These are phyloP conservation scores for Athalia rosae DNA, from an alignment of 2,888 invertebrate species.

Conservation along the genomic window DNA sequence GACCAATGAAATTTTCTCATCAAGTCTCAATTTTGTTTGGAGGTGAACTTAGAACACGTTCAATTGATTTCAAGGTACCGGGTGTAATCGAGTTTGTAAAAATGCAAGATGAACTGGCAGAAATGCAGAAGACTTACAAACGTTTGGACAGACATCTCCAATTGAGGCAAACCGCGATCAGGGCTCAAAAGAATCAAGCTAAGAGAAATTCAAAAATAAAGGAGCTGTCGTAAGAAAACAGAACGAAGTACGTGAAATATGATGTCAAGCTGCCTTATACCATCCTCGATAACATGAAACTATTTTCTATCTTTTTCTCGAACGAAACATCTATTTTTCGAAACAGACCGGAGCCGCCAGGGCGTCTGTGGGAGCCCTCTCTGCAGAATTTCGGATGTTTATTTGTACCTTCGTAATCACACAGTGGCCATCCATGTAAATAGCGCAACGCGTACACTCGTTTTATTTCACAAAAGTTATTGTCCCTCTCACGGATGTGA, in stretches of 20 bases:
- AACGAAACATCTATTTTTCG: too few relatives aligned
- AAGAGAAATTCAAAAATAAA: conserved; percentile 13
- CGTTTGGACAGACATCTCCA: conserved; percentile 63
- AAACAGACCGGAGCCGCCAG: too few relatives aligned
- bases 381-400: neutral
- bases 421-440: neutral
- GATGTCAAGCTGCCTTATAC: neutral
- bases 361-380: neutral
- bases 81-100: conserved; percentile 78
- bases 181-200: conserved; percentile 27
- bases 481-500: neutral
- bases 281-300: too few relatives aligned
- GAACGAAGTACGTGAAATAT: conserved; percentile 9
- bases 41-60: conserved; percentile 8
- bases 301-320: too few relatives aligned
- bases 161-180: conserved; percentile 53
- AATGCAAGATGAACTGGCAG: conserved; percentile 75
- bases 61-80: conserved; percentile 69
- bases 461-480: neutral
- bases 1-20: neutral
- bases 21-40: neutral
- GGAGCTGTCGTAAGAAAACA: neutral
- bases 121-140: conserved; percentile 73
- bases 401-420: neutral
- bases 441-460: too few relatives aligned